Evolutionary conservation across 2,113 vertebrate genomes (phyloP).

Genomic region (Ophthalmolycus amberensis): DNA sequence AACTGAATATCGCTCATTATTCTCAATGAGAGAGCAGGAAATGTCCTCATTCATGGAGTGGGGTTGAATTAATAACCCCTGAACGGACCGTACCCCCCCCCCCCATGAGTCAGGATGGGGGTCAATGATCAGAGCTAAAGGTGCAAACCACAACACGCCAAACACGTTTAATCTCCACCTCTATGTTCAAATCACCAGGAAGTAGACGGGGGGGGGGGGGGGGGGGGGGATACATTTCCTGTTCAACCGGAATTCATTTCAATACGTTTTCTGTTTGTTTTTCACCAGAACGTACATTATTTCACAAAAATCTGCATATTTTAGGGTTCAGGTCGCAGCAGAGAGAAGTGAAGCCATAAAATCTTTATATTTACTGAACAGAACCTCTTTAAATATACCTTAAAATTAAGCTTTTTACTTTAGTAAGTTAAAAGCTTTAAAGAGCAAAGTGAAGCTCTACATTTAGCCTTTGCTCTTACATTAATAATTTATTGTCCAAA

Average conservation of each 20-base stretch:
- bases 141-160: conserved; percentile 25
- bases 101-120: conserved; percentile 13
- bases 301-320: background rate
- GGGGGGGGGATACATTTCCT: too few species aligned
- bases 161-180: conserved; percentile 38
- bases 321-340: background rate
- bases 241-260: background rate
- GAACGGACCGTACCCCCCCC: background rate
- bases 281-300: background rate
- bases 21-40: conserved; percentile 60
- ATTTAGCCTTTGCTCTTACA: background rate
- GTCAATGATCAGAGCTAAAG: conserved; percentile 57
- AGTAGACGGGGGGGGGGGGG: too few species aligned
- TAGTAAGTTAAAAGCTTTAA: background rate
- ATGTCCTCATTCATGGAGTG: conserved; percentile 72
- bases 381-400: background rate
- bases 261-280: background rate
- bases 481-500: too few species aligned
- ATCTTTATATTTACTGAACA: background rate
- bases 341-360: background rate
- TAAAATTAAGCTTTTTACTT: background rate
- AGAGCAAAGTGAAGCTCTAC: background rate
- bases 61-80: conserved; percentile 64
- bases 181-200: background rate
- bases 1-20: conserved; percentile 65